A percentile compares a stretch with the other conserved stretches of the same genome.
Conservation (phyloP, 1,140 invertebrate genomes). For the Epicauta chinensis region DNA sequence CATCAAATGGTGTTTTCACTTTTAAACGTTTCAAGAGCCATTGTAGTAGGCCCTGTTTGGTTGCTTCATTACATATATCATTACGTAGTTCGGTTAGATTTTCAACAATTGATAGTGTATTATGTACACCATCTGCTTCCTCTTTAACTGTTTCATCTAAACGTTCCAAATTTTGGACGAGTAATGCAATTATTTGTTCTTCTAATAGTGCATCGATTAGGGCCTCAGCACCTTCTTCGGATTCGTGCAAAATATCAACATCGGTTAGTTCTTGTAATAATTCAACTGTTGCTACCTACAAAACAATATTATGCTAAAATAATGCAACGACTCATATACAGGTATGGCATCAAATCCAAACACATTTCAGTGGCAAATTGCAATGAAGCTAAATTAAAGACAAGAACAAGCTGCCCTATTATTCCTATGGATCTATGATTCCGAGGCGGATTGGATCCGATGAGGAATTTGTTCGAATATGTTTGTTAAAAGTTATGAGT, state of each 20-base stretch:
- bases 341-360: too few relatives aligned
- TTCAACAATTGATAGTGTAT: slow-evolving; percentile 78
- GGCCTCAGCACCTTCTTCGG: slow-evolving; percentile 70
- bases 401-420: too few relatives aligned
- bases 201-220: slow-evolving; percentile 75
- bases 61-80: slow-evolving; percentile 76
- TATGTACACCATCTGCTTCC: slow-evolving; percentile 94
- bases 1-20: slow-evolving; percentile 81
- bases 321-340: too few relatives aligned
- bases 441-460: too few relatives aligned
- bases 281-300: slow-evolving; percentile 38
- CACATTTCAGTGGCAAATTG: too few relatives aligned
- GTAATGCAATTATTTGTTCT: slow-evolving; percentile 83
- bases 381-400: too few relatives aligned
- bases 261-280: slow-evolving; percentile 85
- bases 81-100: slow-evolving; percentile 88
- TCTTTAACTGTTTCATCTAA: slow-evolving; percentile 92
- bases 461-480: too few relatives aligned
- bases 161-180: slow-evolving; percentile 89
- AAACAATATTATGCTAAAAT: too few relatives aligned
- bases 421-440: too few relatives aligned
- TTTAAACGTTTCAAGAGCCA: slow-evolving; percentile 90
- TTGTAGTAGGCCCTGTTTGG: slow-evolving; percentile 81
- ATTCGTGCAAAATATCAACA: slow-evolving; percentile 91
- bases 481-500: too few relatives aligned